A percentile compares a stretch with the other conserved stretches of the same genome.
Evolutionary conservation across 2,888 invertebrate genomes (phyloP).

Genomic region (Julus scanicus): DNA sequence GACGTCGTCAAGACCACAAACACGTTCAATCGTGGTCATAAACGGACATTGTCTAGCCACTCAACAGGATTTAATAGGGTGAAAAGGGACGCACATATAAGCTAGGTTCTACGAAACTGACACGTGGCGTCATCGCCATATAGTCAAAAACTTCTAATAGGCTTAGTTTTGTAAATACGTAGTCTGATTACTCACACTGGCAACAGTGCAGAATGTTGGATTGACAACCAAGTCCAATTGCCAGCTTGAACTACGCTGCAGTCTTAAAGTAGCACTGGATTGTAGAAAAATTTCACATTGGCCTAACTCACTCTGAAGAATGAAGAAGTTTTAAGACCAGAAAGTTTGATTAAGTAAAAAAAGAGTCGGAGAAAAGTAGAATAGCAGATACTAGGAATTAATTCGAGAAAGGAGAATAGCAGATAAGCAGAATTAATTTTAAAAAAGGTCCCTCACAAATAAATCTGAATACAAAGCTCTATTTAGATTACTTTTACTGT

Average conservation of each 20-base stretch:
- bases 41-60: neutral
- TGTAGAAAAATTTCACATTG: neutral
- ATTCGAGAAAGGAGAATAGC: too few species aligned
- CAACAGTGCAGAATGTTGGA: neutral
- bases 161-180: neutral
- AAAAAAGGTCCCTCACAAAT: too few species aligned
- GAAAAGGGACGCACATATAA: neutral
- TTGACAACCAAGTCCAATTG: neutral
- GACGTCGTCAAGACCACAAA: neutral
- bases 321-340: too few species aligned
- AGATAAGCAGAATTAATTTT: too few species aligned
- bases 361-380: too few species aligned
- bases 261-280: neutral
- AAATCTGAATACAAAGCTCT: too few species aligned
- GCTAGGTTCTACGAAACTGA: neutral
- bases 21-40: neutral
- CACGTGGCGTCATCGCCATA: neutral
- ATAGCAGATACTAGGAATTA: too few species aligned
- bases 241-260: neutral
- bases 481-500: too few species aligned
- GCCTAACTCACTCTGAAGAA: too few species aligned
- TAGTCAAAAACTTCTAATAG: neutral
- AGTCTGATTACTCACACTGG: neutral
- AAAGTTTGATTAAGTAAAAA: too few species aligned
- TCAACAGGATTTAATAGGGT: slow-evolving; percentile 5